phyloP scores from a whole-genome alignment of 2,888 invertebrate species.

The Nephrotoma appendiculata region DNA sequence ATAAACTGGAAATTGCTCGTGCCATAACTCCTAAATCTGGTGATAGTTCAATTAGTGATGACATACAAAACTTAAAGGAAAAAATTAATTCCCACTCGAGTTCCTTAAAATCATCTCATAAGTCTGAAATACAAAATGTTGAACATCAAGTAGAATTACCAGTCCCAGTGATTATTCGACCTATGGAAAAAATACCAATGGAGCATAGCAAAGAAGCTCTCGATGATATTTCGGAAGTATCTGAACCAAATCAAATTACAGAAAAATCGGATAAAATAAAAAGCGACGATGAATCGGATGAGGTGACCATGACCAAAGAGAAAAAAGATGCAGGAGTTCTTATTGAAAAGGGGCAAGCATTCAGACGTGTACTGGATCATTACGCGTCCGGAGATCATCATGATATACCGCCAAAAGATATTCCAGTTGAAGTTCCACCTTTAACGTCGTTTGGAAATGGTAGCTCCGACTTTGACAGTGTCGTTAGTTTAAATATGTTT shows the following conservation, averaged over 20 bases:
- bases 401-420: slow-evolving; percentile 9
- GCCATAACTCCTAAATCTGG: slow-evolving; percentile 5
- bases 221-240: slow-evolving; percentile 32
- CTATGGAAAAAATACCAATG: slow-evolving; percentile 25
- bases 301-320: neutral
- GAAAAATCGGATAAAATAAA: neutral
- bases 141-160: slow-evolving; percentile 13
- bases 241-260: slow-evolving; percentile 19
- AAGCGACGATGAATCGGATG: neutral
- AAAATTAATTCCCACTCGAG: slow-evolving; percentile 20
- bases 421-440: neutral
- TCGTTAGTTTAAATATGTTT: slow-evolving; percentile 24
- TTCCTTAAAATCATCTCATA: neutral
- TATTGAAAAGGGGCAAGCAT: slow-evolving; percentile 7
- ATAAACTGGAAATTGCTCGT: neutral
- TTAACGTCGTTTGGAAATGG: neutral
- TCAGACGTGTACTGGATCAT: slow-evolving; percentile 5
- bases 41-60: slow-evolving; percentile 16
- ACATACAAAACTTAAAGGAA: slow-evolving; percentile 24
- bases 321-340: neutral
- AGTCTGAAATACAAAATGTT: slow-evolving; percentile 3
- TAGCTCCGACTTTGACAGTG: slow-evolving; percentile 15
- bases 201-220: slow-evolving; percentile 28
- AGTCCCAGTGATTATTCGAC: slow-evolving; percentile 17
- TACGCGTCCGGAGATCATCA: neutral